phyloP scores from a whole-genome alignment of 2,797 vertebrate genomes.

The Gila robusta region DNA sequence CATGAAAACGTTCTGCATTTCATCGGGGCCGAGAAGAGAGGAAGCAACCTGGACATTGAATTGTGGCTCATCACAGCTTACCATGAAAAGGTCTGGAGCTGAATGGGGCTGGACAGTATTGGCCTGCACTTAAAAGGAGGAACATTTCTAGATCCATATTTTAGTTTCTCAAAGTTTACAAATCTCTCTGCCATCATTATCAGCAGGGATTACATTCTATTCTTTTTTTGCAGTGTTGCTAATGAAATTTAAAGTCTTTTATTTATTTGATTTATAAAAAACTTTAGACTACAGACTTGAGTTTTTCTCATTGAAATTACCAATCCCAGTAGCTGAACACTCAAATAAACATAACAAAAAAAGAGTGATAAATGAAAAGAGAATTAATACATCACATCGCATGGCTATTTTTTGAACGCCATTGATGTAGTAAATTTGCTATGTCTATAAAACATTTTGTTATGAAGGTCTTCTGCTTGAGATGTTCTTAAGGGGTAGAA shows the following conservation, averaged over 20 bases:
- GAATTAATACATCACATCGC: not conserved
- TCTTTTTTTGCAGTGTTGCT: not conserved
- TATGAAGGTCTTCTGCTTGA: not conserved
- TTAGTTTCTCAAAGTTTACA: not conserved
- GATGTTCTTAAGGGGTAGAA: not conserved
- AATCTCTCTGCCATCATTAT: not conserved
- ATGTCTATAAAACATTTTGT: not conserved
- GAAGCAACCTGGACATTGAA: conserved; percentile 86
- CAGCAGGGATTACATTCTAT: not conserved
- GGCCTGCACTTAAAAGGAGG: not conserved
- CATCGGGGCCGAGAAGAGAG: conserved; percentile 90
- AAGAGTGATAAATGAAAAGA: not conserved
- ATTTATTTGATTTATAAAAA: not conserved
- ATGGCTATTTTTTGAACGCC: not conserved
- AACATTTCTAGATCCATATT: conserved; percentile 1
- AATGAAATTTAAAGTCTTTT: not conserved
- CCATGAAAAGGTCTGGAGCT: conserved; percentile 86
- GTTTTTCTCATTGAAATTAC: not conserved
- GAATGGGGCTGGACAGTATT: not conserved
- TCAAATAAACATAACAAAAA: conserved; percentile 3
- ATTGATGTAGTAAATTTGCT: not conserved
- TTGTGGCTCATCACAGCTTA: conserved; percentile 92
- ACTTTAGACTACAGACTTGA: not conserved
- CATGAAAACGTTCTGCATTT: conserved; percentile 93
- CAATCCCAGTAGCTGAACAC: not conserved